These are phyloP conservation scores for Muntiacus reevesi DNA, from an alignment of 2,113 vertebrate species.

Conservation along the genomic window DNA sequence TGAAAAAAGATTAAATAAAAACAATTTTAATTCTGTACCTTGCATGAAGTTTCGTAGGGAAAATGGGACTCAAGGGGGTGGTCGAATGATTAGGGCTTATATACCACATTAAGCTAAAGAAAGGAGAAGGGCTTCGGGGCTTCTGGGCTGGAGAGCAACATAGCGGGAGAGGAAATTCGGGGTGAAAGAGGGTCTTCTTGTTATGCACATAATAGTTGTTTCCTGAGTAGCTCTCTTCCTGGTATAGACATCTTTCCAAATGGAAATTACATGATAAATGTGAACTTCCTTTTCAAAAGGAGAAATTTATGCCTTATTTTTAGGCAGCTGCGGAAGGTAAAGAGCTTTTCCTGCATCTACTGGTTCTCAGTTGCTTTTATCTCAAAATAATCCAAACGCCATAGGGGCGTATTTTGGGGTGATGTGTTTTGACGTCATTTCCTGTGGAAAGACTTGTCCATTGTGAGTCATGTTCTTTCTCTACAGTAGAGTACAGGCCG, in stretches of 20 bases:
- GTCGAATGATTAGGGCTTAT: background rate
- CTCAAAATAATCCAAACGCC: background rate
- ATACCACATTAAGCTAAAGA: background rate
- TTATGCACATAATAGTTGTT: background rate
- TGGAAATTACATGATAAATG: background rate
- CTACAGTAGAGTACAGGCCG: background rate
- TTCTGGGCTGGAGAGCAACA: background rate
- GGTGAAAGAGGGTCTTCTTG: background rate
- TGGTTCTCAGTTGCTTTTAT: background rate
- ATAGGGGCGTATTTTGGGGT: background rate
- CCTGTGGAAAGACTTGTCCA: background rate
- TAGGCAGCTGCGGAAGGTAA: background rate
- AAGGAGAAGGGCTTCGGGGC: background rate
- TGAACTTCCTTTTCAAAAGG: background rate
- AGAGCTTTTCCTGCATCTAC: background rate
- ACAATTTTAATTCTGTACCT: background rate
- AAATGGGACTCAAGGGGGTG: background rate
- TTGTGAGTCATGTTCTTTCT: background rate
- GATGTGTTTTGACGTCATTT: background rate
- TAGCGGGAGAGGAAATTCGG: accelerated
- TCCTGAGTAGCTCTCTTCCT: background rate
- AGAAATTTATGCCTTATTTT: background rate
- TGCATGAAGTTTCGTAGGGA: background rate
- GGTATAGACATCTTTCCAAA: background rate
- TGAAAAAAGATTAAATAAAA: background rate